These are phyloP conservation scores for Lumbricus terrestris DNA, from an alignment of 2,888 invertebrate species.

Conservation along the genomic window DNA sequence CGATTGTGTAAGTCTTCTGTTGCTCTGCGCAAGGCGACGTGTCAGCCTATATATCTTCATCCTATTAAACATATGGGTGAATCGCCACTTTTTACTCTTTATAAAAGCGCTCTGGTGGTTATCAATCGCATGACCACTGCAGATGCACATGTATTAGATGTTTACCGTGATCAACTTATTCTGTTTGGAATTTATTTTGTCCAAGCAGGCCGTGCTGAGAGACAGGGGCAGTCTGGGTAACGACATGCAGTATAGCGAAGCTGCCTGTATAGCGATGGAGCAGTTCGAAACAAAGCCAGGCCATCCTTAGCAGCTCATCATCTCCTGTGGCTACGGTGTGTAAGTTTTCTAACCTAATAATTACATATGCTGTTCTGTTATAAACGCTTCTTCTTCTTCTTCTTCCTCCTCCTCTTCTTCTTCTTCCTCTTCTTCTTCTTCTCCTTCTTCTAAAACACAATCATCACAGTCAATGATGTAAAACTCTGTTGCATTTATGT, in stretches of 20 bases:
- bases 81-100: too few relatives aligned
- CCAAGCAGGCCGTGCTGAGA: slow-evolving; percentile 6
- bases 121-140: background rate
- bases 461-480: too few relatives aligned
- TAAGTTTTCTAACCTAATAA: background rate
- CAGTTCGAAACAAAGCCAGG: background rate
- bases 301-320: background rate
- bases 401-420: too few relatives aligned
- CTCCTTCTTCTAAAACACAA: too few relatives aligned
- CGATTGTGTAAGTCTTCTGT: too few relatives aligned
- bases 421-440: background rate
- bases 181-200: background rate
- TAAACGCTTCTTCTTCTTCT: background rate
- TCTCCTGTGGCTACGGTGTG: background rate
- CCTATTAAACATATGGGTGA: too few relatives aligned
- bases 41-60: too few relatives aligned
- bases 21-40: too few relatives aligned
- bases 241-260: background rate
- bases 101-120: too few relatives aligned
- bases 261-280: background rate
- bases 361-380: background rate
- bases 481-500: background rate
- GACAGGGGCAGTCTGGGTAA: background rate
- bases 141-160: background rate
- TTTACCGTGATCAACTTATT: background rate